Base-by-base conservation (phyloP, 1,140 invertebrate genomes). In the Papilio polytes region DNA sequence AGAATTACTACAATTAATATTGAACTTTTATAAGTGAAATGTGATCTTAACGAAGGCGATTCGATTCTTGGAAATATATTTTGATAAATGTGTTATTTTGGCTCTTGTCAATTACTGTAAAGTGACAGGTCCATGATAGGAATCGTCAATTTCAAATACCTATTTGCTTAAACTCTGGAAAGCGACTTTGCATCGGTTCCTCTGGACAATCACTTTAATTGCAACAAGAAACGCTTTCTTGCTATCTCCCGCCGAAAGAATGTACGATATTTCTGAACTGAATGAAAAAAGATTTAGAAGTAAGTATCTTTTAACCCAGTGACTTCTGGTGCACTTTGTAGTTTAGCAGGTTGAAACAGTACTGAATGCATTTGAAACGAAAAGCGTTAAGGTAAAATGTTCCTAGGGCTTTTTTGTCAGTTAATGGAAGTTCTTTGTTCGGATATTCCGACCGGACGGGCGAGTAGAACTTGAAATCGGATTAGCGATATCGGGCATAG, bases 371-470 rank as follows among this genome's bases (percentile, higher is more conserved):
- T 78, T 84, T 81, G 84, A 85, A 84, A 79, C 85, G 84, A 86
- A 86, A 89, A 87, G 88, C 86, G 89, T 91, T 87, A 91, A 91
- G 88, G 91, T 89, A 87, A 91, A 91, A 91, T 87, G 86, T 88
- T 89, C 85, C 83, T 88, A 84, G 85, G 85, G 84, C 77, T 89
- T 93, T 92, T 93, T 90, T 91, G 85, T 86, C 87, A 87, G 89
- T 88, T 92, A 93, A 93, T 93, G 92, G 92, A 93, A 92, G 88
- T 92, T 93, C 92, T 93, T 93, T 93, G 91, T 92, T 91, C 87
- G 86, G 84, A 88, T 88, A 86, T 89, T 91, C 87, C 85, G 85
- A 88, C 82, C 85, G 89, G 88, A 87, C 88, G 87, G 83, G 81
- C 89, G 85, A 81, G 86, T 83, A 83, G 86, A 88, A 90, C 89